Base-by-base conservation (phyloP, 2,888 invertebrate species). In the Lasioglossum figueresi region DNA sequence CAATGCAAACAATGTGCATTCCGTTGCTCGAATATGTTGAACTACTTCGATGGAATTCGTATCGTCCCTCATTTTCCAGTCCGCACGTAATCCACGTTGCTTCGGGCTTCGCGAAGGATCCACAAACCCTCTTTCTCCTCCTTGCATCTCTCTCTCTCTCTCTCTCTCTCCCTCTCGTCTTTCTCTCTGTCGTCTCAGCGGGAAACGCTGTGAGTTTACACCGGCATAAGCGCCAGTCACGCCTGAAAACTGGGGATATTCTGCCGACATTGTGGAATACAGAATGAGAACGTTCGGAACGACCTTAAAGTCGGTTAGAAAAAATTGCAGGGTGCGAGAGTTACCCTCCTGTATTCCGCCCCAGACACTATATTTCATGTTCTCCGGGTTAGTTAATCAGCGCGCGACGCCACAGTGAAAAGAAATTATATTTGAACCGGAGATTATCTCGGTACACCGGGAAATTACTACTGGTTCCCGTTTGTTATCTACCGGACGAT, bases 41-140 rank as follows among this genome's bases (percentile, higher is more conserved):
- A 37, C 37, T 34, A 68, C 37, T 37, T 37, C 37, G 37, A 68
- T 68, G 68, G 34, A 37, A 37, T 68, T 68, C 76, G 73, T 80
- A 79, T 79, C 85, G 82, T 85, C 76, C 79, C 82, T 84, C 87
- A 80, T 89, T 86, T 88, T 86, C 89, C 71, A 83, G 80, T 76
- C 80, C 74, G 83, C 76, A 80, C 87, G 77, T 88, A 89, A 88
- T 88, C 87, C 88, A 78, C 72, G 86, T 71, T 88, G 83, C 87
- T 88, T 83, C 76, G 83, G 82, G 87, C 87, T 87, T 76, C 85
- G 75, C 78, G 27, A 78, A 83, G 72, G 85, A 88, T 88, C 84
- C 80, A 78, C 82, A 66, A 83, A 84, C 88, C 76, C 79, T 85
- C 82, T 84, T 82, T 77, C 87, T 79, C 68, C 74, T 19, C 8